Conservation (phyloP, 2,113 vertebrate species). For the Meriones unguiculatus region DNA sequence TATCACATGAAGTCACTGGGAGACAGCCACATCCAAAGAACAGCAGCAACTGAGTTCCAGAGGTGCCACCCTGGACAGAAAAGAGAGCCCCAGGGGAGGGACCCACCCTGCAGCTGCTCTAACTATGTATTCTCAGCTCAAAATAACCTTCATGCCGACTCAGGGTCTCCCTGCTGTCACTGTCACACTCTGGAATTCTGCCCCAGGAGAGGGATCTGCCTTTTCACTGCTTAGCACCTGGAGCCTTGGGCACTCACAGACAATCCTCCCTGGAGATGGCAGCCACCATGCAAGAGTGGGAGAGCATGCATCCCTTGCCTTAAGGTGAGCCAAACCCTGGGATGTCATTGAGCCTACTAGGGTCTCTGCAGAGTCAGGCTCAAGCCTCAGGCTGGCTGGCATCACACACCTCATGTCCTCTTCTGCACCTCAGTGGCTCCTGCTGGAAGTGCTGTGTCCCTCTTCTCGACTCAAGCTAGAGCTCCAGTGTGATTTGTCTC, state of each 20-base stretch:
- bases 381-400: accelerated
- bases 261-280: accelerated
- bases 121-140: neutral
- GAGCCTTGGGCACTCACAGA: neutral
- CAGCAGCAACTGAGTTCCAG: neutral
- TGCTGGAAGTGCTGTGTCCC: too few species aligned
- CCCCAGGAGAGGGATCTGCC: neutral
- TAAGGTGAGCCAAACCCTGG: neutral
- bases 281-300: neutral
- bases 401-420: accelerated
- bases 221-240: neutral
- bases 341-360: accelerated
- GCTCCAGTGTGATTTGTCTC: neutral
- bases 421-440: neutral
- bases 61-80: neutral
- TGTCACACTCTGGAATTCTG: neutral
- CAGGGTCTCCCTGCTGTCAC: accelerated
- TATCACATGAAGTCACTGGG: neutral
- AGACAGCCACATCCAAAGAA: neutral
- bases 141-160: neutral
- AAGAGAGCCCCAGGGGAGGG: neutral
- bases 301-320: neutral
- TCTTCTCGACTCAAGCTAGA: too few species aligned
- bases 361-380: neutral
- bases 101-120: neutral